phyloP scores from a whole-genome alignment of 2,888 invertebrate species.

The Drosophila affinis region DNA sequence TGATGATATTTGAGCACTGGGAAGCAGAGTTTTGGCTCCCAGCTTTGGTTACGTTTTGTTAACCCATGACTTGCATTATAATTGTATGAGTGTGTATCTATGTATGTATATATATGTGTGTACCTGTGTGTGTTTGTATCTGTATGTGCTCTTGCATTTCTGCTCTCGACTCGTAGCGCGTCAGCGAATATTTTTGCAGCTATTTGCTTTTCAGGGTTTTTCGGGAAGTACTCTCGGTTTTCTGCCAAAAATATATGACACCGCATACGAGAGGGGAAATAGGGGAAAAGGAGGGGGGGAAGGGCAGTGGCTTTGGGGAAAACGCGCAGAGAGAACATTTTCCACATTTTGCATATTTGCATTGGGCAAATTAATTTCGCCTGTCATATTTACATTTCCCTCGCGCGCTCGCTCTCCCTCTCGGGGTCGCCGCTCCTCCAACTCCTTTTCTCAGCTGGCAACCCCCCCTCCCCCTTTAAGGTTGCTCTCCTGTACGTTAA shows the following conservation, averaged over 20 bases:
- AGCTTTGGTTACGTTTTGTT: constrained; percentile 12
- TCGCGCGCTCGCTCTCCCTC: neutral
- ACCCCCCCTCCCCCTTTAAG: neutral
- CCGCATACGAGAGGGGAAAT: constrained; percentile 37
- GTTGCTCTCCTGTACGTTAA: neutral
- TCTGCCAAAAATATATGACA: constrained; percentile 66
- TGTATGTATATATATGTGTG: neutral
- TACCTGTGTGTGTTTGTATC: neutral
- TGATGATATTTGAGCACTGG: constrained; percentile 12
- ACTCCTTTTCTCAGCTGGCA: constrained; percentile 1
- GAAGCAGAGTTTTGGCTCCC: constrained; percentile 27
- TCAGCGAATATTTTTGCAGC: constrained; percentile 69
- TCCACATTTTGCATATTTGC: constrained; percentile 69
- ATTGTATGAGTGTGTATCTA: constrained; percentile 10
- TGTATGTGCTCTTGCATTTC: neutral
- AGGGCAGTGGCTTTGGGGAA: neutral
- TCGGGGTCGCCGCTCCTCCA: neutral
- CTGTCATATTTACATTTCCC: constrained; percentile 63
- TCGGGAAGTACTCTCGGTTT: constrained; percentile 33
- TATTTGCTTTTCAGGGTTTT: constrained; percentile 63
- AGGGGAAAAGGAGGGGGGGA: neutral
- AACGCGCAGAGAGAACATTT: constrained; percentile 1
- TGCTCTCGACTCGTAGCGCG: constrained; percentile 46
- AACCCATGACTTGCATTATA: constrained; percentile 52
- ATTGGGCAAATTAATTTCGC: constrained; percentile 70